These are phyloP conservation scores for Brienomyrus brachyistius DNA, from an alignment of 2,113 vertebrate genomes.

Conservation along the genomic window DNA sequence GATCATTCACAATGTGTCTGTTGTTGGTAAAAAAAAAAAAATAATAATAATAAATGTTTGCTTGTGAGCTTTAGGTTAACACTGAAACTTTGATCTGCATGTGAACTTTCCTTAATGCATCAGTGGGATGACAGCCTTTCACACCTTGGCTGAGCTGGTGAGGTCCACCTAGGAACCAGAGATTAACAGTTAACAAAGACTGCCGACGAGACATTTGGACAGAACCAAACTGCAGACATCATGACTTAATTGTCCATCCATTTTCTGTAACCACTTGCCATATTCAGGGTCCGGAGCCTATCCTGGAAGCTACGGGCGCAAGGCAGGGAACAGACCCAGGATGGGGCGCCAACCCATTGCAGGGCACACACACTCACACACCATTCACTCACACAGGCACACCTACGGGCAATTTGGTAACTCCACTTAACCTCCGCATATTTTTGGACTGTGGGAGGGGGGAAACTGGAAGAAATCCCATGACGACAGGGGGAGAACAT, in stretches of 20 bases:
- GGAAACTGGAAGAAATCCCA: background rate
- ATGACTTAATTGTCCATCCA: background rate
- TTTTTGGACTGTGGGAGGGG: background rate
- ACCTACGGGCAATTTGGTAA: background rate
- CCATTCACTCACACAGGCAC: background rate
- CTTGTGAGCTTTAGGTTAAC: background rate
- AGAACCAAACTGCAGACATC: background rate
- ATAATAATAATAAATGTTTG: too few relatives aligned
- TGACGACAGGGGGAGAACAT: background rate
- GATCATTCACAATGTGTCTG: background rate
- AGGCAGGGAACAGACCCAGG: background rate
- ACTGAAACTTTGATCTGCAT: background rate
- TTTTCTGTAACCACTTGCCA: background rate
- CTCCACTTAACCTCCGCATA: background rate
- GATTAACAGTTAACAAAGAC: background rate
- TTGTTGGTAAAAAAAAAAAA: background rate
- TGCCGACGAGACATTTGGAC: background rate
- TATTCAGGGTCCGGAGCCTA: background rate
- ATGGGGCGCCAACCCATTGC: background rate
- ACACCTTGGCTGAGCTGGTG: constrained; percentile 16
- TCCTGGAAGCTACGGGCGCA: too few relatives aligned
- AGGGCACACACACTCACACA: background rate
- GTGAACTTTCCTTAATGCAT: background rate
- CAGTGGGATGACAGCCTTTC: background rate
- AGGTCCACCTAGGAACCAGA: constrained; percentile 16